Evolutionary conservation across 2,113 vertebrate species (phyloP).

Genomic region (Oophaga pumilio): DNA sequence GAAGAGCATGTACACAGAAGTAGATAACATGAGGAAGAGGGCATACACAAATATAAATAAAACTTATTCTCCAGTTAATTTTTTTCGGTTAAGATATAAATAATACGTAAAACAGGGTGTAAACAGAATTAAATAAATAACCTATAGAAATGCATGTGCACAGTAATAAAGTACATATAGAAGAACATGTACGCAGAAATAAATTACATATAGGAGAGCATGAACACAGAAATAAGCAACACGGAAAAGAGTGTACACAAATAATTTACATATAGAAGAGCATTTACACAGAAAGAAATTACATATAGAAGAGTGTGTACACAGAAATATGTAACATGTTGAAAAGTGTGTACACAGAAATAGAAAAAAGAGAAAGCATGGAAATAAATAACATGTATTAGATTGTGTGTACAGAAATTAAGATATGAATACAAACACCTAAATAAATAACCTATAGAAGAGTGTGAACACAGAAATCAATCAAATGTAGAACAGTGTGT

Average conservation of each 20-base stretch:
- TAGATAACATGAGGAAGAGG: not conserved
- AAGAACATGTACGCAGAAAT: no score
- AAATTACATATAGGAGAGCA: no score
- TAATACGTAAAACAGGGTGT: not conserved
- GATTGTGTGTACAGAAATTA: not conserved
- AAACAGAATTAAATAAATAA: not conserved
- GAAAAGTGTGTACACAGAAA: not conserved
- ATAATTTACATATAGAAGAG: not conserved
- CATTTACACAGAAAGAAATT: not conserved
- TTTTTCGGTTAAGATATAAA: no score
- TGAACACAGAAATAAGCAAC: not conserved
- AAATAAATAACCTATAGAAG: no score
- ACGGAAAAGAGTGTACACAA: not conserved
- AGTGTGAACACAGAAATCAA: not conserved
- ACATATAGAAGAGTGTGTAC: not conserved
- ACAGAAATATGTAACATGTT: not conserved
- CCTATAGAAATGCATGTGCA: not conserved
- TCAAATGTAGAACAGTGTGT: no score
- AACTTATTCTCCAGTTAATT: no score
- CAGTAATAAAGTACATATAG: no score
- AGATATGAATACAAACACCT: not conserved
- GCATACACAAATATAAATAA: no score
- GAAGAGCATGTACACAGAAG: not conserved
- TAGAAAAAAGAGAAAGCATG: not conserved
- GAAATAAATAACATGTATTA: not conserved